A percentile compares a stretch with the other conserved stretches of the same genome.
These are phyloP conservation scores for Australoheros facetus DNA, from an alignment of 2,797 vertebrate species.

Conservation along the genomic window DNA sequence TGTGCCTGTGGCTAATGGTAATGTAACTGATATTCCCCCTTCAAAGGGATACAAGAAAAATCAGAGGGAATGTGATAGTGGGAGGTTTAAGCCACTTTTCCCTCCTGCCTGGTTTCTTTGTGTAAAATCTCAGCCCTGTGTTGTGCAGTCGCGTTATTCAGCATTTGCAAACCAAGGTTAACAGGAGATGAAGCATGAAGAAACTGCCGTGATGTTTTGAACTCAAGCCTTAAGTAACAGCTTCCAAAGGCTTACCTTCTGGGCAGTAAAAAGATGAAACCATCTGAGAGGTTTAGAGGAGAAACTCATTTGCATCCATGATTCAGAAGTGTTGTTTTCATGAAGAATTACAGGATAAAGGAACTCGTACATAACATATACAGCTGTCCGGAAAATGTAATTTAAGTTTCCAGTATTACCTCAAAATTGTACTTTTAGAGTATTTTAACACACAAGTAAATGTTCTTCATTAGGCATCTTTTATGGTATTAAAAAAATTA, in stretches of 20 bases:
- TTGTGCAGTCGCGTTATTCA: not conserved
- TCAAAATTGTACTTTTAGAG: not conserved
- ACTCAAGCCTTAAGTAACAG: too few relatives aligned
- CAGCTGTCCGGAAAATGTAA: not conserved
- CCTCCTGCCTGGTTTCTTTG: not conserved
- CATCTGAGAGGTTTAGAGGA: not conserved
- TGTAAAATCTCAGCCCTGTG: not conserved
- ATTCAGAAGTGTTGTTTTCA: not conserved
- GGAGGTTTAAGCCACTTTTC: not conserved
- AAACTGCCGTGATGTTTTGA: too few relatives aligned
- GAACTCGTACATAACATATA: not conserved
- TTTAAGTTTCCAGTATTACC: not conserved
- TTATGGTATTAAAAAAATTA: not conserved
- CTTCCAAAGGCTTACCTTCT: too few relatives aligned
- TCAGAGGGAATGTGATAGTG: not conserved
- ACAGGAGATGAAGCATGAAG: too few relatives aligned
- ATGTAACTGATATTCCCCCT: not conserved
- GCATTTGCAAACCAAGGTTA: not conserved
- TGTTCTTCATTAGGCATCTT: not conserved
- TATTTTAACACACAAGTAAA: not conserved
- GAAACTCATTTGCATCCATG: not conserved
- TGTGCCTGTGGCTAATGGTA: constrained; percentile 1
- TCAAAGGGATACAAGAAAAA: not conserved
- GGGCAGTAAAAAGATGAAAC: not conserved
- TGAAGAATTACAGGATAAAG: not conserved